phyloP scores from a whole-genome alignment of 2,797 vertebrate genomes.

The Pseudotriccus pelzelni region DNA sequence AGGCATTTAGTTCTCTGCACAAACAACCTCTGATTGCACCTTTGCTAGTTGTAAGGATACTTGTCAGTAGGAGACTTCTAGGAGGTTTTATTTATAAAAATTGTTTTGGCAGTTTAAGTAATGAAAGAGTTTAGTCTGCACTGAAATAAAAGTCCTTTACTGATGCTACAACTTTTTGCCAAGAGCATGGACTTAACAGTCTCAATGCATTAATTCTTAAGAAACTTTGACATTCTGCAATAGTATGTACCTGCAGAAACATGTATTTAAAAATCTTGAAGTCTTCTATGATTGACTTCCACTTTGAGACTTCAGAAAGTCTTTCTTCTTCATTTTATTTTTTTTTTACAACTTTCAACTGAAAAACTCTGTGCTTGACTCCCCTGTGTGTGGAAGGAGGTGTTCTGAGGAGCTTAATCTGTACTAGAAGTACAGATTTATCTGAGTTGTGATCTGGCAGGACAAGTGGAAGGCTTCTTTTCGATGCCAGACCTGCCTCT shows the following conservation, averaged over 20 bases:
- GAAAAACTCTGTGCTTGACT: neutral
- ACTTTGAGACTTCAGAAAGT: neutral
- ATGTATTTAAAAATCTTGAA: neutral
- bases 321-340: neutral
- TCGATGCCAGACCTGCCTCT: neutral
- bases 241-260: neutral
- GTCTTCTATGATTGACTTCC: neutral
- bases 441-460: neutral
- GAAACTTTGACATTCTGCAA: neutral
- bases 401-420: neutral
- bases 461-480: neutral
- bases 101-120: neutral
- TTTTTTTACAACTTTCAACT: neutral
- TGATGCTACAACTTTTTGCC: neutral
- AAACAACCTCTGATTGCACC: rapidly evolving
- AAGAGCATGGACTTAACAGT: neutral
- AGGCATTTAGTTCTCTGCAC: neutral
- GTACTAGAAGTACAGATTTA: too few species aligned
- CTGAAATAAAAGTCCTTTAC: neutral
- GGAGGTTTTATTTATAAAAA: neutral
- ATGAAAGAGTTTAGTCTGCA: neutral
- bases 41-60: neutral
- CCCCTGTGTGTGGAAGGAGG: neutral
- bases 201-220: neutral
- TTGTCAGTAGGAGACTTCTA: neutral